Base-by-base conservation (phyloP, 2,888 invertebrate species). In the Melieria crassipennis region DNA sequence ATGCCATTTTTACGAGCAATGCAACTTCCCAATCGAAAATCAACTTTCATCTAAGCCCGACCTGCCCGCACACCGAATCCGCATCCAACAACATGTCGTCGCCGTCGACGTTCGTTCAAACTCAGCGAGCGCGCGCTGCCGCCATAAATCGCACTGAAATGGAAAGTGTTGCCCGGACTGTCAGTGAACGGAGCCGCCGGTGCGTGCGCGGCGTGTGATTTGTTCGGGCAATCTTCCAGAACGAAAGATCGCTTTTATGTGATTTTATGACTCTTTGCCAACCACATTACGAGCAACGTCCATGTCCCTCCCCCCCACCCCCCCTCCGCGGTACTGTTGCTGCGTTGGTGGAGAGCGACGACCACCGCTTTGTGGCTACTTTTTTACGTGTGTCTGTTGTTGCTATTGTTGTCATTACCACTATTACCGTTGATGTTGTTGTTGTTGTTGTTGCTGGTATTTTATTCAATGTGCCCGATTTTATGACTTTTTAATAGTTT, bases 291-390 rank as follows among this genome's bases (percentile, higher is more conserved):
- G 11, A 10, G 11, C 50, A 10, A 50, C 50, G 9, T 50, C 3
- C 50, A 1, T 50, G 73, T 71, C 75, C 43, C 58, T 68, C 72
- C 42, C 10, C 42, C n/a, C 16, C 13, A 7, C 43, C 43, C 57
- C 1, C 13, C 13, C 13, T 4, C 13, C 13, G 3, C 7, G 7
- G 9, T 9, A 13, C 30, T 57, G 13, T 57, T n/a, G 1, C 7
- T 57, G 9, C 57, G 13, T 57, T 57, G 76, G 30, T 30, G 30
- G 30, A 30, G 30, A 30, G 30, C 30, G 30, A 30, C 42, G 11
- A 16, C 42, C 30, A 58, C 10, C 10, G 13, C 13, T 57, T 9
- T n/a, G 57, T 16, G 57, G 10, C 11, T 57, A 7, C 9, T 16
- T 16, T n/a, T 57, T 9, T 7, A n/a, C 57, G 11, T 50, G 9